Conservation (phyloP, 1,140 invertebrate genomes). For the Spodoptera frugiperda region DNA sequence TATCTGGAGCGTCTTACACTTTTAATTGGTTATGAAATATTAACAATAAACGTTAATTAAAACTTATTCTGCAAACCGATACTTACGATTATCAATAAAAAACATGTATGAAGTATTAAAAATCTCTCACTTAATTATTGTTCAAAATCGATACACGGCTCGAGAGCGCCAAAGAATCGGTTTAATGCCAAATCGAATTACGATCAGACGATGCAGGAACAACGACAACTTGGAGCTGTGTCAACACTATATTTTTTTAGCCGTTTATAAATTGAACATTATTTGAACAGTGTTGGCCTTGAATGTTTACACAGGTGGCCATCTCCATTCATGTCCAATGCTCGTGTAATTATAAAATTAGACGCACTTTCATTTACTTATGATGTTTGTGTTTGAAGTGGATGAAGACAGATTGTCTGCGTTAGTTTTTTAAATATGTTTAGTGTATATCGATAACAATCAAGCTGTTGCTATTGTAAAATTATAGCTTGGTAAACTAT, state of each 20-base stretch:
- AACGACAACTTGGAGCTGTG: constrained; percentile 19
- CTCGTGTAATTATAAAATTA: constrained; percentile 30
- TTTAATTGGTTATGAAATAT: too few species aligned
- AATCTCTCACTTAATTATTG: constrained; percentile 46
- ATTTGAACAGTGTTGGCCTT: constrained; percentile 26
- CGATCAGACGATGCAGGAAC: constrained; percentile 23
- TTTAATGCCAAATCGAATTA: constrained; percentile 48
- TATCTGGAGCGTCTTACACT: too few species aligned
- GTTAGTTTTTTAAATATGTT: not conserved
- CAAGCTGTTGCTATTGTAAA: not conserved
- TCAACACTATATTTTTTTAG: constrained; percentile 6
- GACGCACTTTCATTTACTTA: constrained; percentile 35
- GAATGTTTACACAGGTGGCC: constrained; percentile 34
- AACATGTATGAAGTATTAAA: constrained; percentile 27
- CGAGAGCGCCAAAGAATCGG: constrained; percentile 41
- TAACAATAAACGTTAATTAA: not conserved
- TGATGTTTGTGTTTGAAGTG: not conserved
- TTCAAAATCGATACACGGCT: constrained; percentile 41
- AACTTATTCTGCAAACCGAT: constrained; percentile 15
- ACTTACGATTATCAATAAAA: constrained; percentile 3
- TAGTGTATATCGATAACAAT: not conserved
- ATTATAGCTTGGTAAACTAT: too few species aligned
- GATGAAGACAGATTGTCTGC: constrained; percentile 3
- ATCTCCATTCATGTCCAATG: constrained; percentile 11
- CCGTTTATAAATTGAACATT: not conserved